Base-by-base conservation (phyloP, 2,797 vertebrate species). In the Chelon auratus region DNA sequence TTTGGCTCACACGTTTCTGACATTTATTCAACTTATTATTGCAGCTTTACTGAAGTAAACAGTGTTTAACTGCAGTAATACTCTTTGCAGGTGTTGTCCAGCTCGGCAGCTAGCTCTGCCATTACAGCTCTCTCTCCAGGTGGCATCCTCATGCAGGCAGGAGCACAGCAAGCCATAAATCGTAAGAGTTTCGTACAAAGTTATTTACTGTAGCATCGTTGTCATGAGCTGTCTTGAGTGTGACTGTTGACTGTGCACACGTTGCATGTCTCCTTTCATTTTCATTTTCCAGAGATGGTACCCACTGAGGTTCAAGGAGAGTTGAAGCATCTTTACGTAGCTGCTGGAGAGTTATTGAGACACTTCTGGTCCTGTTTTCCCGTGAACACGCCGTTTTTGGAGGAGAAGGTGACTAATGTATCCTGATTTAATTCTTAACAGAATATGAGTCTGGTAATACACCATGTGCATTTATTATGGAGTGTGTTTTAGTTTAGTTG, bases 341-440 rank as follows among this genome's bases (percentile, higher is more conserved):
- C 98, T 82, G 95, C 93, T 63, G 98, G 96, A 61, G 98, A 99
- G 75, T 91, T 99, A 80, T 88, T 99, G 12, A 95, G 97, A 88
- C 98, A 99, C 86, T 99, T 99, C 91, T 99, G 98, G 98, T 96
- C 97, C 83, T 99, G 98, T 91, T 99, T 99, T 89, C 98, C 98
- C 43, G 97, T 98, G 66, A 99, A 97, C 86, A 96, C 96, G 0
- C 96, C 95, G 65, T 99, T 99, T 95, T 92, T 99, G 88, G 98
- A 99, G 90, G 98, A 99, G 80, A 99, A 99, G 96, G 98, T 99
- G 57, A 86, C n/a, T 15, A 13, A 36, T 57, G 30, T 3, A 3
- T 6, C 30, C 30, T 6, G 30, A 33, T 33, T 33, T 33, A 33
- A 33, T 33, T 33, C 30, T 33, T 7, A 33, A 6, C 30, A 5